Conservation (phyloP, 2,113 vertebrate genomes). For the Anthoscopus minutus region DNA sequence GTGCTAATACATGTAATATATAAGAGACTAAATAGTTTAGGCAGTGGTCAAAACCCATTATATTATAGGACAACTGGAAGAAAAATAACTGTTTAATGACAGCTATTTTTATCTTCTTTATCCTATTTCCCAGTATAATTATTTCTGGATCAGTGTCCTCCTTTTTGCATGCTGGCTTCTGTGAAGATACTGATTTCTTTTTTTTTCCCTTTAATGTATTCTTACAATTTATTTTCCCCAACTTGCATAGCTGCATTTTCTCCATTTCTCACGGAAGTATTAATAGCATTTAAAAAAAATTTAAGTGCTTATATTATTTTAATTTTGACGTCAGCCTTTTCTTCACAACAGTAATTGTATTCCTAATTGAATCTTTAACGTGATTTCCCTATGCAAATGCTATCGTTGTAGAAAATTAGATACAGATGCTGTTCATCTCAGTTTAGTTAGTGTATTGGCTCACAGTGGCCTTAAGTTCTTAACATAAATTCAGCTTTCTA, state of each 20-base stretch:
- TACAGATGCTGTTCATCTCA: background rate
- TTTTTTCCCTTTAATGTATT: background rate
- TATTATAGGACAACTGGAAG: slow-evolving; percentile 12
- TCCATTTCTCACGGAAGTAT: background rate
- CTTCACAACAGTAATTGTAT: background rate
- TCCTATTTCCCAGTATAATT: slow-evolving; percentile 58
- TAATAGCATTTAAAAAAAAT: background rate
- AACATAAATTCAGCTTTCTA: background rate
- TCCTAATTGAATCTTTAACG: background rate
- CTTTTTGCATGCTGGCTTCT: slow-evolving; percentile 24
- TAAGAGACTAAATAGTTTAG: background rate
- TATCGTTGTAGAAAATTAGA: background rate
- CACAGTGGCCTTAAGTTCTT: background rate
- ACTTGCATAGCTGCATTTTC: background rate
- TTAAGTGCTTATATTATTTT: background rate
- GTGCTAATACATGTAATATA: background rate
- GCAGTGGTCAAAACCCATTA: background rate
- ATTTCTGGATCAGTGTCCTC: slow-evolving; percentile 56
- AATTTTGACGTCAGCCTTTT: background rate
- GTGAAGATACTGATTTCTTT: background rate
- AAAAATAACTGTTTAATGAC: slow-evolving; percentile 44
- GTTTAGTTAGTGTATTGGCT: background rate
- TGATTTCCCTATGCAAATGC: background rate
- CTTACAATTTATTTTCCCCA: background rate
- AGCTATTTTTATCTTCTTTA: slow-evolving; percentile 58